Evolutionary conservation across 2,888 invertebrate genomes (phyloP), one percentile per base, ranked within the genome.

Genomic region (Agrenia bidenticulata): DNA sequence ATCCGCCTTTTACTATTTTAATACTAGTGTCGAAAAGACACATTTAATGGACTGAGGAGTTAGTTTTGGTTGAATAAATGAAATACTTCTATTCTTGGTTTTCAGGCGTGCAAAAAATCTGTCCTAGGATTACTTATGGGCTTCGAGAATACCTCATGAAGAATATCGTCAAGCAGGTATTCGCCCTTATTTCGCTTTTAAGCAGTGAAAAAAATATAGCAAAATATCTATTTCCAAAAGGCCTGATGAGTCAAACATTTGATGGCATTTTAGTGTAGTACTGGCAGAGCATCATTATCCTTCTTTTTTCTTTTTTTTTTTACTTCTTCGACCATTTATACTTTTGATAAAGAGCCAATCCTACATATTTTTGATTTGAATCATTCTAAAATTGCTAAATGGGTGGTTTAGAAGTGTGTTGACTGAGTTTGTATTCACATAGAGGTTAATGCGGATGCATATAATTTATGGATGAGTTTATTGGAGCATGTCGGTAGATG

Each of bases 131-230:
- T 50, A 26, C 62, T 27, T 23, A 2, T n/a, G 21, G 21, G 49
- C 49, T 50, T 37, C 49, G 61, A 59, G 64, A 62, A 59, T 26
- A 59, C 55, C 61, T 68, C 27, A 49, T 64, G 17, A 39, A 64
- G 55, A 51, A 64, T 17, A 64, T 68, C 55, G 57, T 61, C 57
- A 56, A 42, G 45, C 67, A 67, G 64, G 67, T 67, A 67, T 64
- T 64, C 5, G 64, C 63, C 60, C 49, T 45, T 19, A 5, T 45
- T 17, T 45, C 15, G n/a, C 15, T 17, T n/a, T n/a, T n/a, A n/a
- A n/a, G n/a, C n/a, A n/a, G n/a, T n/a, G n/a, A n/a, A n/a, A n/a
- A n/a, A n/a, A n/a, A n/a, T n/a, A n/a, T n/a, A n/a, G n/a, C n/a
- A n/a, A n/a, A n/a, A n/a, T n/a, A n/a, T n/a, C n/a, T 49, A 27